Evolutionary conservation across 1,140 invertebrate genomes (phyloP).

Genomic region (Hylaeus anthracinus): DNA sequence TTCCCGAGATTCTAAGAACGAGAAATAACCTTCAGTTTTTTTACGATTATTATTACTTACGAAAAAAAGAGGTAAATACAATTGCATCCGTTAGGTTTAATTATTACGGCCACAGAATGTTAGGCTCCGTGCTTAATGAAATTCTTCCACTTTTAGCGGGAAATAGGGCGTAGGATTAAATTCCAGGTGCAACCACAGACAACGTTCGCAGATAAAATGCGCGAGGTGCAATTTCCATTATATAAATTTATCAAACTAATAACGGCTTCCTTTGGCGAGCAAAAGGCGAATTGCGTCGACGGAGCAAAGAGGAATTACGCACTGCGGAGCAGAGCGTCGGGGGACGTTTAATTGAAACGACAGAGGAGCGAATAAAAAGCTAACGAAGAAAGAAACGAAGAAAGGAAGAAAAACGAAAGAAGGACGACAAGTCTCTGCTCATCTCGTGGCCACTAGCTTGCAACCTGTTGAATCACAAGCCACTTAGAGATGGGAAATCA

Average conservation of each 20-base stretch:
- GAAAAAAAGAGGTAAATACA: not conserved
- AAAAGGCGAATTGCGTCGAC: conserved; percentile 18
- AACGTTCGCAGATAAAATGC: not conserved
- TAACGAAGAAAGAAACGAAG: conserved; percentile 33
- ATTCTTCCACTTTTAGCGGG: too few species aligned
- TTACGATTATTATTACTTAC: too few species aligned
- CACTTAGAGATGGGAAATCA: conserved; percentile 47
- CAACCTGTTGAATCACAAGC: conserved; percentile 75
- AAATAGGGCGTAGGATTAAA: not conserved
- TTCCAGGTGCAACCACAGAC: too few species aligned
- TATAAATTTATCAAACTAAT: not conserved
- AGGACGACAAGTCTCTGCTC: conserved; percentile 51
- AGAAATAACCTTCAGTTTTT: too few species aligned
- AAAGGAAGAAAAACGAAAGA: conserved; percentile 58
- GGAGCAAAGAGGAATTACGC: conserved; percentile 36
- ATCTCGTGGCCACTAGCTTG: conserved; percentile 52
- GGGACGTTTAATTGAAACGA: conserved; percentile 71
- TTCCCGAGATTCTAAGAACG: conserved; percentile 1
- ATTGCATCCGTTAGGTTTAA: not conserved
- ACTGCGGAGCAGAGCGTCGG: conserved; percentile 17
- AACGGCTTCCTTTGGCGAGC: not conserved
- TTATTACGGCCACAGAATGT: too few species aligned
- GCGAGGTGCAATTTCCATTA: not conserved
- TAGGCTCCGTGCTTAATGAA: too few species aligned
- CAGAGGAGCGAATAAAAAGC: conserved; percentile 45